A percentile compares a stretch with the other conserved stretches of the same genome.
Conservation (phyloP, 2,797 vertebrate genomes). For the Platalea minor region DNA sequence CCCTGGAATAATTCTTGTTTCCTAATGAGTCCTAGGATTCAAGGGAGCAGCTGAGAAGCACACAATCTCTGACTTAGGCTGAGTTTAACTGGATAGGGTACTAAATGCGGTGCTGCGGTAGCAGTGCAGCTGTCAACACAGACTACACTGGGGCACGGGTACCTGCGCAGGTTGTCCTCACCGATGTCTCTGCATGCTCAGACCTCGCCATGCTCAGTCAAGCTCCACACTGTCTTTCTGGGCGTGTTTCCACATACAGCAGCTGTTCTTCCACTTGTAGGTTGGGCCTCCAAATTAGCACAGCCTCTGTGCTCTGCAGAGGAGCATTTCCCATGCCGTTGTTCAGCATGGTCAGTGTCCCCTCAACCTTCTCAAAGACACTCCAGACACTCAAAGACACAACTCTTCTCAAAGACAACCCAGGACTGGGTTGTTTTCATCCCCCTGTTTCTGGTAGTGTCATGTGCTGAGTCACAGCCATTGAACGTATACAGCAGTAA, state of each 20-base stretch:
- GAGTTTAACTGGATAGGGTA: neutral
- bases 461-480: neutral
- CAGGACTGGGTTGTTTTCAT: neutral
- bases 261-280: neutral
- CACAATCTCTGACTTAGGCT: neutral
- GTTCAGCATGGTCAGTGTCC: fast-evolving
- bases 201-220: neutral
- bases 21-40: neutral
- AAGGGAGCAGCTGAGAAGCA: neutral
- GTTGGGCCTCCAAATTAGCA: neutral
- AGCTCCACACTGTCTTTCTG: fast-evolving
- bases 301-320: neutral
- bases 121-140: fast-evolving
- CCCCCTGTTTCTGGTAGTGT: neutral
- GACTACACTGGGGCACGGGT: too few species aligned
- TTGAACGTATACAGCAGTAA: neutral
- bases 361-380: neutral
- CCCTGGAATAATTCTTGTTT: neutral
- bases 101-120: neutral
- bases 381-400: too few species aligned
- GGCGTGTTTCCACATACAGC: fast-evolving
- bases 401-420: neutral
- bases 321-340: neutral
- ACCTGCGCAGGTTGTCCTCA: neutral
- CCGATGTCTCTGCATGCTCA: neutral